Evolutionary conservation across 1,140 invertebrate species (phyloP), one percentile per base, ranked within the genome.

Genomic region (Anastrepha ludens): DNA sequence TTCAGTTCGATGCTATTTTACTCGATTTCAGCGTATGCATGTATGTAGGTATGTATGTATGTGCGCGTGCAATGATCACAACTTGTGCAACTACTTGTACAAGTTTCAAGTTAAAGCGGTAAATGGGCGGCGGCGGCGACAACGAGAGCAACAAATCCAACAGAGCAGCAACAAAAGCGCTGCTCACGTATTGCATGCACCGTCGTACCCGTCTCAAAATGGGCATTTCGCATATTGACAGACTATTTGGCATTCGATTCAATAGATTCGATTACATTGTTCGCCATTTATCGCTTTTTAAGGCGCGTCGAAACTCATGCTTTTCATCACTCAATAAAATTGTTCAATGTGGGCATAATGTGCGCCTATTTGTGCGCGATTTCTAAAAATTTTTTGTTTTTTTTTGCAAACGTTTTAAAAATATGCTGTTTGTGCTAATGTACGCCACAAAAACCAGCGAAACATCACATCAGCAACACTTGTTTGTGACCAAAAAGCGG

Each of bases 301-400:
- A 81, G 74, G 47, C 74, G 74, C 74, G 74, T 81, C 50, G 74
- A 81, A 81, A 81, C 47, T 81, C 74, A 81, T 81, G 74, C 74
- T 81, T 81, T 81, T 81, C 47, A 47, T 81, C 74, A 81, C 74
- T 81, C 74, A 81, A 81, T 81, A 58, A 81, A 81, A 55, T 29
- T 50, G 44, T 81, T 81, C 47, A 55, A 7, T 17, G 44, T n/a
- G 44, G n/a, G 15, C 47, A 55, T 17, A 29, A 17, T 50, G 67
- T 78, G 15, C 41, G 17, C 50, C 17, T 3, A 8, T 17, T 55
- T 81, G 47, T 20, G 20, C 74, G 41, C 74, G 47, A 55, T 81
- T 81, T 55, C 44, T 55, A 55, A 5, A 81, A 81, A 55, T 55
- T 81, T n/a, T 81, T n/a, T 20, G 74, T 81, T 81, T 70, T 62